Conservation (phyloP, 2,797 vertebrate species). For the Falco berigora region DNA sequence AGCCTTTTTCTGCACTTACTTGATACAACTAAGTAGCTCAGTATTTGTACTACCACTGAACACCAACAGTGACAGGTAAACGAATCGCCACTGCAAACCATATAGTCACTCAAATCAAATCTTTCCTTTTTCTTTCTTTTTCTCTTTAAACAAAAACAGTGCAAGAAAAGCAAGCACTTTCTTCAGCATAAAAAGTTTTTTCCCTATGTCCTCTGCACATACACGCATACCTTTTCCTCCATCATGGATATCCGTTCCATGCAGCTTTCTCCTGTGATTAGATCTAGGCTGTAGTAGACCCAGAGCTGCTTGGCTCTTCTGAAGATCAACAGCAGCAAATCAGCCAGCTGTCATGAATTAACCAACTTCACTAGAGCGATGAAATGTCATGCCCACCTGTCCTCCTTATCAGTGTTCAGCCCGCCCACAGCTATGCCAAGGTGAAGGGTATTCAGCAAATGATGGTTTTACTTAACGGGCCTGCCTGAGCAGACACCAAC, state of each 20-base stretch:
- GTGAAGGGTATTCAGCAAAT: not conserved
- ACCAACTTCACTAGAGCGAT: not conserved
- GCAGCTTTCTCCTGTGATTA: not conserved
- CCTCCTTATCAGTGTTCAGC: not conserved
- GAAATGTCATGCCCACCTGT: not conserved
- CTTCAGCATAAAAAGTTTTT: not conserved
- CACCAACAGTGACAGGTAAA: not conserved
- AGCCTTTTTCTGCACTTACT: not conserved
- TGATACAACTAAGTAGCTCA: not conserved
- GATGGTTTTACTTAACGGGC: not conserved
- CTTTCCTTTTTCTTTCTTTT: not conserved
- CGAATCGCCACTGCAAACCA: not conserved
- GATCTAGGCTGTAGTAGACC: not conserved
- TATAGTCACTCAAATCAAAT: not conserved
- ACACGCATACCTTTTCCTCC: not conserved
- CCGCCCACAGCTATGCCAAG: not conserved
- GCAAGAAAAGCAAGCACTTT: not conserved
- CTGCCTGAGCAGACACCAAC: not conserved
- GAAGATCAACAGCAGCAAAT: not conserved
- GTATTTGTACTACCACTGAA: not conserved
- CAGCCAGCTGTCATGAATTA: not conserved
- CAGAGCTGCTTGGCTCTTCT: not conserved
- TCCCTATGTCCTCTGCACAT: not conserved
- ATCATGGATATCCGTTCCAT: not conserved
- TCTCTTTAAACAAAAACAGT: not conserved